These are phyloP conservation scores for Crotalus horridus DNA, from an alignment of 2,113 vertebrate genomes.

Conservation along the genomic window DNA sequence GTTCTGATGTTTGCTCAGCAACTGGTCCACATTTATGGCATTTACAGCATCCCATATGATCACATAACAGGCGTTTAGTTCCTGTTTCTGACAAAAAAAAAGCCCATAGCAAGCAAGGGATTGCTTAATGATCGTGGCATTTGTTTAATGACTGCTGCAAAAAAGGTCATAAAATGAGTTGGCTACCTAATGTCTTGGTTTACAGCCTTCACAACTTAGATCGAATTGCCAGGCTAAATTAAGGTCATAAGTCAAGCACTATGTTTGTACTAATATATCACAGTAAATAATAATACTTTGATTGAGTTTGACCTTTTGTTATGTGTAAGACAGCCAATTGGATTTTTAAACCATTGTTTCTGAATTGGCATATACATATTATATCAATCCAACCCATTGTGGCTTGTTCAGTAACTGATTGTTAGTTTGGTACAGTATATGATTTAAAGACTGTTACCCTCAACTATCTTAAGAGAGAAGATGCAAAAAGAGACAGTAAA, in stretches of 20 bases:
- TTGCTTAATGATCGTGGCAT: too few relatives aligned
- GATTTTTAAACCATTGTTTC: neutral
- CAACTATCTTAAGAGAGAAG: neutral
- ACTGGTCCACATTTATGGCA: too few relatives aligned
- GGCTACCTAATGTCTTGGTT: neutral
- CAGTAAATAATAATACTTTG: neutral
- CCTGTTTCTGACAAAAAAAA: too few relatives aligned
- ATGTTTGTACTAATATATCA: neutral
- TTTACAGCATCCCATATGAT: too few relatives aligned
- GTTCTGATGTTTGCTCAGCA: neutral
- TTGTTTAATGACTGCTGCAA: too few relatives aligned
- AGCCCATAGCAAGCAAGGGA: too few relatives aligned
- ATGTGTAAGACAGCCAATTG: neutral
- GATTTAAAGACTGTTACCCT: neutral
- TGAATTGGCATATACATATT: neutral
- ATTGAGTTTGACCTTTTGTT: neutral
- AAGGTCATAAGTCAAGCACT: neutral
- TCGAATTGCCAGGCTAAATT: neutral
- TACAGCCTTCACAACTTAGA: neutral
- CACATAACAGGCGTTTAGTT: too few relatives aligned
- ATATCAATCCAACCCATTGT: neutral
- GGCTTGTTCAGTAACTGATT: neutral
- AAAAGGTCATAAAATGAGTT: neutral
- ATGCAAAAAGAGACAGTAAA: neutral
- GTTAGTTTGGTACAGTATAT: neutral